Percentiles rank a stretch among this genome's conserved stretches.
Evolutionary conservation across 2,797 vertebrate genomes (phyloP).

Genomic region (Anisognathus igniventris): DNA sequence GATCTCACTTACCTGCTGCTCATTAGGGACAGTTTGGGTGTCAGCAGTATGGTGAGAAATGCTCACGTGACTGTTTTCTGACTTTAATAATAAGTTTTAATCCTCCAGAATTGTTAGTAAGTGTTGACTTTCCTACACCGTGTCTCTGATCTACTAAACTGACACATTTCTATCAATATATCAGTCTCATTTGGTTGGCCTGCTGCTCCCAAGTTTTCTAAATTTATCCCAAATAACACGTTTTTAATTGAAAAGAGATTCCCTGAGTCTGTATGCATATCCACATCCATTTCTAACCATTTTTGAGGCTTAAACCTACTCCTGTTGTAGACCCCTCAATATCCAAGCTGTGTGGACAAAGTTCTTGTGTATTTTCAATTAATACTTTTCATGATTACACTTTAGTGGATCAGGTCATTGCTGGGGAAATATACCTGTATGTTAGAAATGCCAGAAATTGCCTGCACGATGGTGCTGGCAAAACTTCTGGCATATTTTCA

Average conservation of each 20-base stretch:
- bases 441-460: background rate
- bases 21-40: conserved; percentile 50
- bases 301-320: background rate
- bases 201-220: background rate
- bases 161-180: background rate
- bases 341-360: background rate
- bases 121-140: conserved; percentile 10
- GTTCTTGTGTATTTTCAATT: background rate
- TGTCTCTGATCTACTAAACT: background rate
- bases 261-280: background rate
- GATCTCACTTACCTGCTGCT: background rate
- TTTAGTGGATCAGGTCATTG: background rate
- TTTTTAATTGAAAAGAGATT: background rate
- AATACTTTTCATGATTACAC: background rate
- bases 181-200: conserved; percentile 54
- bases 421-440: background rate
- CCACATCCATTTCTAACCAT: background rate
- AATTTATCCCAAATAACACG: background rate
- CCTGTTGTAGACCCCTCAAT: background rate
- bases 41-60: conserved; percentile 51
- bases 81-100: conserved; percentile 61
- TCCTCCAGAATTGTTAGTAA: conserved; percentile 43
- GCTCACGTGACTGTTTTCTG: conserved; percentile 58
- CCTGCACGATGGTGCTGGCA: background rate
- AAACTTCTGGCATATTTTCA: background rate